A percentile compares a stretch with the other conserved stretches of the same genome.
phyloP scores from a whole-genome alignment of 2,113 vertebrate species.

The rat (Rattus norvegicus) region DNA sequence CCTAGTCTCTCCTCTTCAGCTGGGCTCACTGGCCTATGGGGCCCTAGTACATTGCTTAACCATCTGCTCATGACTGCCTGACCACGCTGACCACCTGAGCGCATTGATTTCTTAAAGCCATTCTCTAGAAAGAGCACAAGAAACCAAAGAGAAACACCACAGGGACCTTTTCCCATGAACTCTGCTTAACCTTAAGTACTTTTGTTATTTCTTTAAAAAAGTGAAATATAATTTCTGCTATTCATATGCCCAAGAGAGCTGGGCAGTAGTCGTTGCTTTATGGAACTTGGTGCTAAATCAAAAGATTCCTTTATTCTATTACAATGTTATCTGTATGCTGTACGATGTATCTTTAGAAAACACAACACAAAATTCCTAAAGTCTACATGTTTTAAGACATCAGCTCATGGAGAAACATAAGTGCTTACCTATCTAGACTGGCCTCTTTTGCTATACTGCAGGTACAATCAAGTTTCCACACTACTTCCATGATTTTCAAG shows the following conservation, averaged over 20 bases:
- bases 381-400: background rate
- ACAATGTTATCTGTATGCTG: background rate
- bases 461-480: slow-evolving; percentile 16
- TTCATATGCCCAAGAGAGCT: slow-evolving; percentile 37
- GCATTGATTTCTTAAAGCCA: background rate
- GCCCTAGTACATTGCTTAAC: too few species aligned
- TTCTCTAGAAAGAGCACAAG: background rate
- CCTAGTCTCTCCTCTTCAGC: too few species aligned
- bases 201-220: slow-evolving; percentile 48
- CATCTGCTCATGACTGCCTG: background rate
- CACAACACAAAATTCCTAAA: slow-evolving; percentile 21
- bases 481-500: slow-evolving; percentile 36
- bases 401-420: background rate
- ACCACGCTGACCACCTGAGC: background rate
- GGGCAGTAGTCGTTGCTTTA: background rate
- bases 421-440: background rate
- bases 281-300: background rate
- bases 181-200: slow-evolving; percentile 24
- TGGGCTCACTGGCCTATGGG: background rate
- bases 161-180: background rate
- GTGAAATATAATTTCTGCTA: slow-evolving; percentile 40
- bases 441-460: background rate
- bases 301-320: slow-evolving; percentile 34
- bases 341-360: slow-evolving; percentile 19
- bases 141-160: background rate